phyloP scores from a whole-genome alignment of 2,797 vertebrate species.

The Cynopterus sphinx region DNA sequence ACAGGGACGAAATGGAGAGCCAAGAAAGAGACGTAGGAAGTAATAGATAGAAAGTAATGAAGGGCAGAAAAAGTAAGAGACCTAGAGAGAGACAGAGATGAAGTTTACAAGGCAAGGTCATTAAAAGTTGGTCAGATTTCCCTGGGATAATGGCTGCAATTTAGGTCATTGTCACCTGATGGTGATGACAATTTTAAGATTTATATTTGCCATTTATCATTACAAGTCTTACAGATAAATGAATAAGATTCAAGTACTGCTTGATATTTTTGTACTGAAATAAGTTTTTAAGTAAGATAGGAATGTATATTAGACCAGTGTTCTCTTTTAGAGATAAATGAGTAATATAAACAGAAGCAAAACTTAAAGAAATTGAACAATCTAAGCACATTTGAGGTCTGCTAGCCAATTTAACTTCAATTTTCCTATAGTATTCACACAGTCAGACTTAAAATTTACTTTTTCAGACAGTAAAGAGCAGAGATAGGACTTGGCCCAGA shows the following conservation, averaged over 20 bases:
- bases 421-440: neutral
- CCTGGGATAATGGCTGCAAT: neutral
- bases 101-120: neutral
- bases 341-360: neutral
- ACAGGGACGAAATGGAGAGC: neutral
- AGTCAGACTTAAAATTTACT: neutral
- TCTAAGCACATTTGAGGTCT: neutral
- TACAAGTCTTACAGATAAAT: neutral
- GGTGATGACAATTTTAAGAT: neutral
- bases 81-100: neutral
- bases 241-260: neutral
- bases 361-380: constrained; percentile 15
- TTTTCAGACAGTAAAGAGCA: neutral
- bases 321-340: neutral
- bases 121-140: constrained; percentile 1
- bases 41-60: neutral
- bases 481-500: neutral
- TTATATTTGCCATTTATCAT: neutral
- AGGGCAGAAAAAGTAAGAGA: neutral
- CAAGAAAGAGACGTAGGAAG: neutral
- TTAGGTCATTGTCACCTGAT: neutral
- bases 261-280: neutral
- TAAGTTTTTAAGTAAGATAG: neutral
- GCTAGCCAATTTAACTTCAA: neutral
- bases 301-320: neutral